phyloP scores from a whole-genome alignment of 2,797 vertebrate genomes.

The Gadopsis marmoratus region DNA sequence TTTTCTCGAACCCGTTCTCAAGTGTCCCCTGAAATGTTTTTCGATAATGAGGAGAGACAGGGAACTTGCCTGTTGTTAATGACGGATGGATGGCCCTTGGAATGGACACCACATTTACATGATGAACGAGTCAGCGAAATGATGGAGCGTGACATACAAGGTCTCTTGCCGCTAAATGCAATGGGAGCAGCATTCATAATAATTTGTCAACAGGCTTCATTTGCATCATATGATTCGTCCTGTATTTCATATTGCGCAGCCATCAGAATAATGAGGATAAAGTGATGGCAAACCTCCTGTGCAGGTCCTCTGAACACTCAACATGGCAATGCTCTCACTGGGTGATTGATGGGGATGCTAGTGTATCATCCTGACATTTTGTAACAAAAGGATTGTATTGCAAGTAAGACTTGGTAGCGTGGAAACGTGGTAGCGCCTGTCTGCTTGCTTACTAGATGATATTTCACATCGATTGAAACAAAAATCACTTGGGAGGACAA shows the following conservation, averaged over 20 bases:
- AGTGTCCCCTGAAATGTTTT: slow-evolving; percentile 53
- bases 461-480: slow-evolving; percentile 15
- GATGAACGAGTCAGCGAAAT: slow-evolving; percentile 76
- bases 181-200: slow-evolving; percentile 74
- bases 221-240: slow-evolving; percentile 62
- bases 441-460: neutral
- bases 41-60: slow-evolving; percentile 68
- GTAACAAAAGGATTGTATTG: neutral
- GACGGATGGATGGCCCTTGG: slow-evolving; percentile 84
- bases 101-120: slow-evolving; percentile 81
- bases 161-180: slow-evolving; percentile 69
- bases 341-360: slow-evolving; percentile 29
- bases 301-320: slow-evolving; percentile 27
- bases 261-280: slow-evolving; percentile 52
- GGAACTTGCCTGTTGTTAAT: slow-evolving; percentile 72
- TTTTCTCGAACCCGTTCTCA: slow-evolving; percentile 29
- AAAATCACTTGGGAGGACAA: neutral
- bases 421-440: neutral
- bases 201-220: slow-evolving; percentile 75
- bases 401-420: slow-evolving; percentile 12
- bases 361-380: slow-evolving; percentile 4
- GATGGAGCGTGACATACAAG: slow-evolving; percentile 79
- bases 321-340: slow-evolving; percentile 4
- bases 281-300: neutral
- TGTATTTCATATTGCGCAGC: slow-evolving; percentile 58